These are phyloP conservation scores for Cydia strobilella DNA, from an alignment of 1,140 invertebrate species.

Conservation along the genomic window DNA sequence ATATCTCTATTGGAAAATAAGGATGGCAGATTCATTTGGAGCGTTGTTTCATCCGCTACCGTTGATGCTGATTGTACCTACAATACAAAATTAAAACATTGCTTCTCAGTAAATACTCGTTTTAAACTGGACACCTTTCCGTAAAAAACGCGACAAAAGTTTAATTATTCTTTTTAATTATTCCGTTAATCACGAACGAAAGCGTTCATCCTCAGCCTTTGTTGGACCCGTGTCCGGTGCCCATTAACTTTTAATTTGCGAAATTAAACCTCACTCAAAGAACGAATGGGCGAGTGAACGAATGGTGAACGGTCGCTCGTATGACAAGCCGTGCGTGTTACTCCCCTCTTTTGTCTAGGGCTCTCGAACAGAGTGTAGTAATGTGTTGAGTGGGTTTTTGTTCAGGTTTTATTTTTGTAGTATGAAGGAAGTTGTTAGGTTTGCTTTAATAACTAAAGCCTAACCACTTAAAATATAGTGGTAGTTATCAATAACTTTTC, in stretches of 20 bases:
- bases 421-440: too few relatives aligned
- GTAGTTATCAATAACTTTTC: too few relatives aligned
- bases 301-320: constrained; percentile 10
- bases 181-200: constrained; percentile 13
- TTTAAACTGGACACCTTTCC: background rate
- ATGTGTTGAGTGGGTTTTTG: too few relatives aligned
- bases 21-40: too few relatives aligned
- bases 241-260: constrained; percentile 30
- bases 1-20: too few relatives aligned
- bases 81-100: too few relatives aligned
- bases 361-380: background rate
- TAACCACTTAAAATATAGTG: too few relatives aligned
- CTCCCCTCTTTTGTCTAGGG: background rate
- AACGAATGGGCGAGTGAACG: constrained; percentile 15
- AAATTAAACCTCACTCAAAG: constrained; percentile 31
- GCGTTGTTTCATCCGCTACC: too few relatives aligned
- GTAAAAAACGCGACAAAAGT: background rate
- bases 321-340: background rate
- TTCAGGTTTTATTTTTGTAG: too few relatives aligned
- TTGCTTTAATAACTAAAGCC: too few relatives aligned
- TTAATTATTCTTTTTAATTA: background rate
- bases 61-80: too few relatives aligned
- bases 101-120: background rate
- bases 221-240: constrained; percentile 6
- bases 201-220: background rate